Percentiles rank a stretch among this genome's conserved stretches.
These are phyloP conservation scores for Paralichthys olivaceus DNA, from an alignment of 2,113 vertebrate species.

Conservation along the genomic window DNA sequence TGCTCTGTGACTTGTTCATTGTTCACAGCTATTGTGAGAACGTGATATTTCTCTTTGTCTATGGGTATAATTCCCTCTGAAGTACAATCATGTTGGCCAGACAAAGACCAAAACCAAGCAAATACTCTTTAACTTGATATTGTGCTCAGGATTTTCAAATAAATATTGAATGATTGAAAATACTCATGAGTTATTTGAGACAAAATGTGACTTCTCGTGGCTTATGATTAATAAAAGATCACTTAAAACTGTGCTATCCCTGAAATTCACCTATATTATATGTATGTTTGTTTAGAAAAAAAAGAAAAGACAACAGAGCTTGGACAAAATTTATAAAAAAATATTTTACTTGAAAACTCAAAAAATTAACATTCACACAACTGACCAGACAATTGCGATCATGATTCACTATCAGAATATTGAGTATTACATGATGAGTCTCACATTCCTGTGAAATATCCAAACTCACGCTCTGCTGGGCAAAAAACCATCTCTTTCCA, in stretches of 20 bases:
- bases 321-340: constrained; percentile 46
- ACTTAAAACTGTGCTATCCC: constrained; percentile 20
- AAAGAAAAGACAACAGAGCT: background rate
- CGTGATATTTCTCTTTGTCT: constrained; percentile 71
- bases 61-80: constrained; percentile 70
- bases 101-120: constrained; percentile 80
- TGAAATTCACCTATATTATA: constrained; percentile 3
- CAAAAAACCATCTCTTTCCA: constrained; percentile 18
- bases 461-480: background rate
- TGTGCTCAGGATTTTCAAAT: constrained; percentile 84
- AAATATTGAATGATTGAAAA: constrained; percentile 62
- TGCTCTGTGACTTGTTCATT: constrained; percentile 79
- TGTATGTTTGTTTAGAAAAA: background rate
- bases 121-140: constrained; percentile 79
- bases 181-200: constrained; percentile 54
- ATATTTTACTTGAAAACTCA: constrained; percentile 58
- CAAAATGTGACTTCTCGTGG: constrained; percentile 63
- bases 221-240: constrained; percentile 73
- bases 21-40: constrained; percentile 71
- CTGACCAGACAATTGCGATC: constrained; percentile 35
- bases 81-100: constrained; percentile 80
- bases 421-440: constrained; percentile 39
- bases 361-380: constrained; percentile 46
- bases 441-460: constrained; percentile 26
- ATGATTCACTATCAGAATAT: constrained; percentile 15